phyloP scores from a whole-genome alignment of 2,888 invertebrate species.

The Drosophila neoperkinsi region DNA sequence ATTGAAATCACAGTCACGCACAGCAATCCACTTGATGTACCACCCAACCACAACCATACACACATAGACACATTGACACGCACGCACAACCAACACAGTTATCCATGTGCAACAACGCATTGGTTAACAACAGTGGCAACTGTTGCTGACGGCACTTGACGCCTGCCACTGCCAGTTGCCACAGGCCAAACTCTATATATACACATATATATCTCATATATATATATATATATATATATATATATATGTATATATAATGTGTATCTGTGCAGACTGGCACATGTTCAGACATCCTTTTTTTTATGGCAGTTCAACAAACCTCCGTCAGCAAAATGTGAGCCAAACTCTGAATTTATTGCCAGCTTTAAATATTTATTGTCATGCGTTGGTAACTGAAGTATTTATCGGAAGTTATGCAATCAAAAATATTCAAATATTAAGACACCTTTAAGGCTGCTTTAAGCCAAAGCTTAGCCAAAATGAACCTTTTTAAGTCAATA shows the following conservation, averaged over 20 bases:
- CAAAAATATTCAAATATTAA: not conserved
- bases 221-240: too few relatives aligned
- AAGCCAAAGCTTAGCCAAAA: not conserved
- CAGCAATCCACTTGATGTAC: constrained; percentile 36
- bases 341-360: not conserved
- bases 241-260: not conserved
- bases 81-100: constrained; percentile 1
- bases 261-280: not conserved
- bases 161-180: constrained; percentile 57
- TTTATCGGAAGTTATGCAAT: not conserved
- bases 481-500: too few relatives aligned
- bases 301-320: constrained; percentile 32
- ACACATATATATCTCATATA: not conserved
- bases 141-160: constrained; percentile 72
- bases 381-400: not conserved
- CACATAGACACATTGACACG: constrained; percentile 6
- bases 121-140: constrained; percentile 53
- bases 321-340: constrained; percentile 42
- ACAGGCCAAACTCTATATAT: constrained; percentile 21
- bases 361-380: not conserved
- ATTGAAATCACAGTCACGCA: constrained; percentile 67
- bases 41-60: constrained; percentile 18
- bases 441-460: not conserved
- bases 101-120: constrained; percentile 38
- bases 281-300: constrained; percentile 10